Conservation (phyloP, 2,113 vertebrate genomes). For the Synchiropus splendidus region DNA sequence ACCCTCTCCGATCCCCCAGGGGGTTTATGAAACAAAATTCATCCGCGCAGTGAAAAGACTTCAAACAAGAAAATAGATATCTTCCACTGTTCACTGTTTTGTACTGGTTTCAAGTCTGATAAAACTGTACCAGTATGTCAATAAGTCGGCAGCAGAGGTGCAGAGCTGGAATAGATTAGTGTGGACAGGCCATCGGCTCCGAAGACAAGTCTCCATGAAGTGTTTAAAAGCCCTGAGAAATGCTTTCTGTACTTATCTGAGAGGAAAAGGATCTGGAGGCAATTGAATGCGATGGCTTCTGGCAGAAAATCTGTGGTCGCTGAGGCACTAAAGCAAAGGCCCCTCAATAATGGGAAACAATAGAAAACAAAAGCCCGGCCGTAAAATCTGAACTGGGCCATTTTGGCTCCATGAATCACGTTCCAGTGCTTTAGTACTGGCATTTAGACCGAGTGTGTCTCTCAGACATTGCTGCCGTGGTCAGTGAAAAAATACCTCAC, state of each 20-base stretch:
- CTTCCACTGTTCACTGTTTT: constrained; percentile 68
- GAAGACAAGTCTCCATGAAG: constrained; percentile 74
- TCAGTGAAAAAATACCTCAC: no score
- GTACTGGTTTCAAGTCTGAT: constrained; percentile 70
- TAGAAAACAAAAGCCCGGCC: background rate
- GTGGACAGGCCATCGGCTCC: constrained; percentile 75
- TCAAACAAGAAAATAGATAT: constrained; percentile 54
- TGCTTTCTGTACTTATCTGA: constrained; percentile 74
- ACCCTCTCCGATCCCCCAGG: no score
- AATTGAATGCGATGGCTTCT: constrained; percentile 80
- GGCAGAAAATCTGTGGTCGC: constrained; percentile 88
- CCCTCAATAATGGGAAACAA: background rate
- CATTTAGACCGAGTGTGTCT: background rate
- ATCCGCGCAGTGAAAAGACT: no score
- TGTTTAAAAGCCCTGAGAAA: constrained; percentile 83
- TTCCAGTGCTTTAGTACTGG: constrained; percentile 21
- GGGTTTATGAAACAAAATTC: no score
- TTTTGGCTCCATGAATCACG: constrained; percentile 28
- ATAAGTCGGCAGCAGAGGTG: constrained; percentile 69
- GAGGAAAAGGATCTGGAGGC: constrained; percentile 43
- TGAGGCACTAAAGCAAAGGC: constrained; percentile 64
- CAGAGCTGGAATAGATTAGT: constrained; percentile 78
- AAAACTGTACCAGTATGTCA: constrained; percentile 75
- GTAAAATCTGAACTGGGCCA: constrained; percentile 57
- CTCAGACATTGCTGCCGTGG: no score